Base-by-base conservation (phyloP, 2,113 vertebrate genomes). In the Miniopterus natalensis region DNA sequence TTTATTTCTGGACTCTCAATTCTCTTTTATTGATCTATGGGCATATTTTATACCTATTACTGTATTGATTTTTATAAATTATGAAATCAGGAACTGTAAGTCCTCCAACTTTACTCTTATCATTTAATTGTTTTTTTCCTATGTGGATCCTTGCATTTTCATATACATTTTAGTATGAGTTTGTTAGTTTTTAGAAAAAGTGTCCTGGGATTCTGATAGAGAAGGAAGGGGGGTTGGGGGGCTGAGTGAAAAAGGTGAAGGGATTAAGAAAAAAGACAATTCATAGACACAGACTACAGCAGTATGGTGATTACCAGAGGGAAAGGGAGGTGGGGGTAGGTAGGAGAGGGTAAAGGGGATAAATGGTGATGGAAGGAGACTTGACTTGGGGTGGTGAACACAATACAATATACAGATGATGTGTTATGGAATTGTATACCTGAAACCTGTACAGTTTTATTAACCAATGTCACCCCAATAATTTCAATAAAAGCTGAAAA, bases 41-140 rank as follows among this genome's bases (percentile, higher is more conserved):
- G 6, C 94, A 49, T 74, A 0, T 75, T 40, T 55, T 93, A 40
- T 84, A 57, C 84, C 29, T 79, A 20, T 14, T 9, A 77, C 78
- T 55, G 1, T 88, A 61, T 74, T 63, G 79, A 89, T 86, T 77
- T 88, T 73, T 23, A 74, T 92, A 59, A 55, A 84, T 86, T 85
- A 71, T 87, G 42, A 78, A 81, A 87, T 84, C 49, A 25, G 31
- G 42, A 73, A 79, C 15, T 74, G 5, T 75, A 84, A 49, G 51
- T 61, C 21, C 29, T 87, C 23, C 36, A 84, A 47, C 47, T 61
- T 73, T 78, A 11, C 70, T 53, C 12, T 91, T 71, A 88, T 40
- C 68, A 85, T 75, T 78, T 78, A 71, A n/a, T 84, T 81, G n/a
- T 71, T 92, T 63, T 89, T 70, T 93, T 36, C 71, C 61, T 87